A percentile compares a stretch with the other conserved stretches of the same genome.
Evolutionary conservation across 2,113 vertebrate species (phyloP).

Genomic region (Xiphorhynchus elegans): DNA sequence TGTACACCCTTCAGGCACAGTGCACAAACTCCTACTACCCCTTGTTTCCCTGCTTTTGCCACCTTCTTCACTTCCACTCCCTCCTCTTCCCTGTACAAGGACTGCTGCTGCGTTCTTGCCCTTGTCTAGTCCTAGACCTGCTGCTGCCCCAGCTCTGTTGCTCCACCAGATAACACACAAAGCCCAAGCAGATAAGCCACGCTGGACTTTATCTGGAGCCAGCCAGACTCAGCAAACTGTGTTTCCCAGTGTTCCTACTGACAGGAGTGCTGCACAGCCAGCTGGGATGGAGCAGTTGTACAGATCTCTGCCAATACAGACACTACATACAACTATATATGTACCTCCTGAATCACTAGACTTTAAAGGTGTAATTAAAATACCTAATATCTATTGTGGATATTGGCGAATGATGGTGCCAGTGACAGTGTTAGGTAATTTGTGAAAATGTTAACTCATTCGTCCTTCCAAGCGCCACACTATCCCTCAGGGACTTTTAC

Average conservation of each 20-base stretch:
- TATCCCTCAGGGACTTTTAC: neutral
- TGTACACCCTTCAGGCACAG: neutral
- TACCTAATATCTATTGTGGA: neutral
- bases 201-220: neutral
- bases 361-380: neutral
- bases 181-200: neutral
- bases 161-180: neutral
- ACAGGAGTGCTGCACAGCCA: neutral
- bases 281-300: neutral
- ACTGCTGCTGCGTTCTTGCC: neutral
- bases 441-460: neutral
- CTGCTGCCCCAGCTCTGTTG: neutral
- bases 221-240: neutral
- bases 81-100: neutral
- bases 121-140: neutral
- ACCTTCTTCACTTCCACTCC: neutral
- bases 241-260: neutral
- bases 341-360: neutral
- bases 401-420: neutral
- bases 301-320: neutral
- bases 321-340: rapidly evolving
- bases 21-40: neutral
- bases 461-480: neutral
- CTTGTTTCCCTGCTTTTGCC: neutral
- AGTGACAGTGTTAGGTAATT: neutral